Evolutionary conservation across 1,140 invertebrate species (phyloP).

Genomic region (Hyles euphorbiae): DNA sequence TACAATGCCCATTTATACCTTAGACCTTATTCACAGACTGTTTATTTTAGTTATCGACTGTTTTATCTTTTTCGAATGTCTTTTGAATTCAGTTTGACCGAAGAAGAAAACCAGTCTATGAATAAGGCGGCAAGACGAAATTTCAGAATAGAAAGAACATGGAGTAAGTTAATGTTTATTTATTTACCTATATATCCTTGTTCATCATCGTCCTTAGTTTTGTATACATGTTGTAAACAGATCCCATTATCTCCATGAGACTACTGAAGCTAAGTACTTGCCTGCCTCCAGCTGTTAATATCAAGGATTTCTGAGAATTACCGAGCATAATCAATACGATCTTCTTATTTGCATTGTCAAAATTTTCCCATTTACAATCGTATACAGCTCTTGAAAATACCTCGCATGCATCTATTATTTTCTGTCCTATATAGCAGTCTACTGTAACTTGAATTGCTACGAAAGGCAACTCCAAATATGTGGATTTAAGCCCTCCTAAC

Average conservation of each 20-base stretch:
- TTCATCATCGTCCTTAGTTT: slow-evolving; percentile 11
- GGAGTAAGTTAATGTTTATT: too few species aligned
- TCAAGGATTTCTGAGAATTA: slow-evolving; percentile 27
- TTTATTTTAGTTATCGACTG: too few species aligned
- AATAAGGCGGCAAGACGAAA: too few species aligned
- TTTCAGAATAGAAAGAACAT: too few species aligned
- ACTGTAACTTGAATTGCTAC: slow-evolving; percentile 28
- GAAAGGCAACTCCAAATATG: slow-evolving; percentile 10
- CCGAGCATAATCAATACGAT: slow-evolving; percentile 23
- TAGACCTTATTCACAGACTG: too few species aligned
- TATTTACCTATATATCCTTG: not conserved
- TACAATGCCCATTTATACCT: too few species aligned
- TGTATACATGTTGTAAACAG: slow-evolving; percentile 25
- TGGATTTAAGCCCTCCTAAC: slow-evolving; percentile 8
- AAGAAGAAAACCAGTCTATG: too few species aligned
- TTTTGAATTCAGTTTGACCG: too few species aligned
- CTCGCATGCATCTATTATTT: slow-evolving; percentile 34
- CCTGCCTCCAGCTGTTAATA: slow-evolving; percentile 26
- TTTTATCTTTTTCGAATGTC: too few species aligned
- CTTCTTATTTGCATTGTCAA: slow-evolving; percentile 20
- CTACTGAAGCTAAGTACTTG: slow-evolving; percentile 15
- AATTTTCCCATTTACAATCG: slow-evolving; percentile 30
- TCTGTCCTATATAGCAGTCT: slow-evolving; percentile 42
- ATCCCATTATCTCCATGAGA: slow-evolving; percentile 20
- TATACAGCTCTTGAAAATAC: slow-evolving; percentile 32